phyloP scores from a whole-genome alignment of 1,140 invertebrate genomes.

The Maniola jurtina region DNA sequence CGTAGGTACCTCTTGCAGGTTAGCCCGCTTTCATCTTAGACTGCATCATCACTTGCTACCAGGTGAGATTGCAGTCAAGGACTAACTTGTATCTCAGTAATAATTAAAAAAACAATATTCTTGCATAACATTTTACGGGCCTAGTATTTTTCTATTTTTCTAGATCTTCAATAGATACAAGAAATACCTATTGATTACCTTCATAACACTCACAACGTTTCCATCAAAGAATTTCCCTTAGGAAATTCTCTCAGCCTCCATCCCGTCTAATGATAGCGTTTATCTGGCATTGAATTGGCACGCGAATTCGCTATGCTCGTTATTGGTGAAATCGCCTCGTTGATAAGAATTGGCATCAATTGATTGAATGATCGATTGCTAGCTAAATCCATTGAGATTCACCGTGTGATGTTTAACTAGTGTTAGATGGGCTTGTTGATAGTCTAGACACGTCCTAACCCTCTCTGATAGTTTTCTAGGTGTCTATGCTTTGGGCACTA shows the following conservation, averaged over 20 bases:
- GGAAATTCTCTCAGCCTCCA: slow-evolving; percentile 18
- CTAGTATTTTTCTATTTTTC: no score
- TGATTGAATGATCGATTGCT: slow-evolving; percentile 23
- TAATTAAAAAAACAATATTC: no score
- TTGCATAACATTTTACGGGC: no score
- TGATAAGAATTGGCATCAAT: slow-evolving; percentile 28
- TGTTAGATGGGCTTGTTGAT: background rate
- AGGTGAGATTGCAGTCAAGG: no score
- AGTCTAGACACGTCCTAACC: no score
- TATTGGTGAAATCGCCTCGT: slow-evolving; percentile 21
- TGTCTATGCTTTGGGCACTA: no score
- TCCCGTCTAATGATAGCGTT: slow-evolving; percentile 22
- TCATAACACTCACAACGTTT: background rate
- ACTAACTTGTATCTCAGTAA: no score
- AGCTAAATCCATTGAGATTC: slow-evolving; percentile 16
- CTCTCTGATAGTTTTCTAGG: no score
- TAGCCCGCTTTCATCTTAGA: no score
- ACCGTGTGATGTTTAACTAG: background rate
- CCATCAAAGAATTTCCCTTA: slow-evolving; percentile 12
- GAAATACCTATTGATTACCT: background rate
- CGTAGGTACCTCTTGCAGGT: no score
- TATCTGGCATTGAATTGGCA: slow-evolving; percentile 24
- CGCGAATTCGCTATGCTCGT: slow-evolving; percentile 21
- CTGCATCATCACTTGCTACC: no score
- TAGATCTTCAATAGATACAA: background rate